Evolutionary conservation across 2,888 invertebrate genomes (phyloP).

Genomic region (Yponomeuta sedellus): DNA sequence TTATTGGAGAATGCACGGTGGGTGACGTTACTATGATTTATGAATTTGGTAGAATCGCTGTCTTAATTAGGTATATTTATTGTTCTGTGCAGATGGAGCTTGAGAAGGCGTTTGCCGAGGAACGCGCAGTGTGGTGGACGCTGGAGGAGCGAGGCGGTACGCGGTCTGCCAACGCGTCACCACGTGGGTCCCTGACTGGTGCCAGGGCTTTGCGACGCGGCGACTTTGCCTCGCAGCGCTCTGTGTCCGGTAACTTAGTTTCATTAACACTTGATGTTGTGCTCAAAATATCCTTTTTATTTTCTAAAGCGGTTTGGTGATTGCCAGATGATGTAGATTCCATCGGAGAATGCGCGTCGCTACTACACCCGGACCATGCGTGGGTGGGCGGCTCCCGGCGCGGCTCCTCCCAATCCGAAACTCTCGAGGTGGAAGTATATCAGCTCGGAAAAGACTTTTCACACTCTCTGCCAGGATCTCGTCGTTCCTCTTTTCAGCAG

Average conservation of each 20-base stretch:
- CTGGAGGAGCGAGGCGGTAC: conserved; percentile 87
- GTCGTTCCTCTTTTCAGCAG: conserved; percentile 89
- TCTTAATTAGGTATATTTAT: background rate
- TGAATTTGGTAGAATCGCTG: background rate
- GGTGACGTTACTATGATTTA: conserved; percentile 24
- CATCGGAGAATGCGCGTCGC: conserved; percentile 83
- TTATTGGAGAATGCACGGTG: conserved; percentile 87
- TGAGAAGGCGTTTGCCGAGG: conserved; percentile 89
- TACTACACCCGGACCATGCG: conserved; percentile 91
- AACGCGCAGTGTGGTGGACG: conserved; percentile 93
- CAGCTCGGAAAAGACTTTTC: conserved; percentile 91
- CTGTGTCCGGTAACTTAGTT: conserved; percentile 76
- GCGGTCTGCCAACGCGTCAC: conserved; percentile 87
- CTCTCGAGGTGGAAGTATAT: conserved; percentile 89
- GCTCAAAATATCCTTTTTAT: conserved; percentile 1
- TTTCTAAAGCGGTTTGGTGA: conserved; percentile 6
- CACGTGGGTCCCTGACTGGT: conserved; percentile 86
- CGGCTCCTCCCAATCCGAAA: conserved; percentile 93
- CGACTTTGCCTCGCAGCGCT: conserved; percentile 85
- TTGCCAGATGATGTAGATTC: conserved; percentile 82
- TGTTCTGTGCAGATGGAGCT: conserved; percentile 76
- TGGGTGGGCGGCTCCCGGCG: conserved; percentile 86
- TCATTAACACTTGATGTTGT: conserved; percentile 9
- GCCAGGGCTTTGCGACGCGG: conserved; percentile 80
- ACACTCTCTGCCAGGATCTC: conserved; percentile 88